Evolutionary conservation across 2,888 invertebrate species (phyloP), one percentile per base, ranked within the genome.

Genomic region (Uloborus plumipes): DNA sequence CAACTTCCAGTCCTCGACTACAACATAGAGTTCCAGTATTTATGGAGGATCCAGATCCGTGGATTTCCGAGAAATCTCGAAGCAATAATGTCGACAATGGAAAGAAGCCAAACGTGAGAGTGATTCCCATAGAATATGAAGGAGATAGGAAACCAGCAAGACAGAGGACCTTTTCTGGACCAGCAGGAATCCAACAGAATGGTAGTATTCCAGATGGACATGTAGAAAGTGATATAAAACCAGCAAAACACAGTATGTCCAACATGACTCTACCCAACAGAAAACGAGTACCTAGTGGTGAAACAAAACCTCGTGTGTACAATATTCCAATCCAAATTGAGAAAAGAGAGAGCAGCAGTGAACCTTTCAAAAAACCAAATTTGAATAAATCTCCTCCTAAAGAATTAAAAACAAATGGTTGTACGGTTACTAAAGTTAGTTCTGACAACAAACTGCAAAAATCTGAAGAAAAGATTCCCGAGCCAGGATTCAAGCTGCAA

Each of bases 11-110:
- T 58, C 83, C 83, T 2, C 18, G 83, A 16, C 16, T 83, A 6
- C 83, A 83, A 20, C 83, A 83, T 51, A 51, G 83, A 64, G 72
- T 83, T 9, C 83, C 83, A 1, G 61, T 75, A 15, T 82, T 76
- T 58, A 39, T 64, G 39, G 76, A 76, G 14, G 72, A 62, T 9
- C n/a, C 50, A 1, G 53, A 59, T n/a, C 31, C 75, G 14, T 73
- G 59, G 20, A 16, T 47, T 6, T 49, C 53, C 1, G 74, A 51
- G 16, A 69, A 81, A 59, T 20, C 65, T 20, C 72, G n/a, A 22
- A 53, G 31, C 15, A 31, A 62, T 14, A 66, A 61, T 72, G 51
- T 59, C 0, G 82, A 76, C 50, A 13, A 39, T 49, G 66, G 58
- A n/a, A 58, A 51, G 9, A 82, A 71, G 20, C 76, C 82, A 50